These are phyloP conservation scores for Centrocercus urophasianus DNA, from an alignment of 2,113 vertebrate species.

Conservation along the genomic window DNA sequence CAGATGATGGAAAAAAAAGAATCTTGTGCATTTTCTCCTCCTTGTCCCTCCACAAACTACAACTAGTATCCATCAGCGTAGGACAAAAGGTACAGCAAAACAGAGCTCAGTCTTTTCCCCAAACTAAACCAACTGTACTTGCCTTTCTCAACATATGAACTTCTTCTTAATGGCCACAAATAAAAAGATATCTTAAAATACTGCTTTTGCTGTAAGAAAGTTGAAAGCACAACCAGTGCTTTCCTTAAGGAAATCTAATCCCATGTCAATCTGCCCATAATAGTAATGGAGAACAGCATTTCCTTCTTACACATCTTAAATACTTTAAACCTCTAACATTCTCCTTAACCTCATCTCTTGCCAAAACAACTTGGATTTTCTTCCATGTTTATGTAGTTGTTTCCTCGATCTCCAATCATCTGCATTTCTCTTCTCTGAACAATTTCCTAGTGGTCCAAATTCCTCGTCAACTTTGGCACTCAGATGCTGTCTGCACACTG, in stretches of 20 bases:
- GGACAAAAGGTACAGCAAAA: background rate
- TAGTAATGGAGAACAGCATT: background rate
- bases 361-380: conserved; percentile 40
- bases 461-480: conserved; percentile 13
- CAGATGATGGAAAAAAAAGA: background rate
- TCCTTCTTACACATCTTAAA: conserved; percentile 10
- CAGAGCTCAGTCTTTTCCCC: background rate
- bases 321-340: conserved; percentile 16
- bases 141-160: background rate
- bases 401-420: conserved; percentile 8
- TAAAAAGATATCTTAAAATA: background rate
- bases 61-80: background rate
- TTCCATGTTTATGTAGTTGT: conserved; percentile 26
- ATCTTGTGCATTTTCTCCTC: background rate
- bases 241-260: background rate
- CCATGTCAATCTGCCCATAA: background rate
- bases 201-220: background rate
- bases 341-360: background rate
- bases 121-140: background rate
- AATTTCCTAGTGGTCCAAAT: conserved; percentile 44
- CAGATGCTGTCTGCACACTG: background rate
- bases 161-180: background rate
- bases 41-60: background rate
- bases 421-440: conserved; percentile 28
- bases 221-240: background rate